phyloP scores from a whole-genome alignment of 35 echinoderm and acorn worm species.

The Lytechinus variegatus region DNA sequence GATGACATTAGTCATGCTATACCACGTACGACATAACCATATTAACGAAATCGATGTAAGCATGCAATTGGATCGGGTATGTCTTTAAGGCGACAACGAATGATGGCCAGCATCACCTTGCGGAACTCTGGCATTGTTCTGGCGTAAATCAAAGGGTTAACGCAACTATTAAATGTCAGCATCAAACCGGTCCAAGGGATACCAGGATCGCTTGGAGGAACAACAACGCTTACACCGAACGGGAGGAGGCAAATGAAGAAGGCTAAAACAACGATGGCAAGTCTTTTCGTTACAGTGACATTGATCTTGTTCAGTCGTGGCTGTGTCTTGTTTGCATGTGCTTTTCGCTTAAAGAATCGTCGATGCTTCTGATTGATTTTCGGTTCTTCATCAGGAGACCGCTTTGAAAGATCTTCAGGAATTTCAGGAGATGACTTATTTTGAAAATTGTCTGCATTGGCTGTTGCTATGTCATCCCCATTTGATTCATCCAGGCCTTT shows the following conservation, averaged over 20 bases:
- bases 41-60: neutral
- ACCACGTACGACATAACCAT: neutral
- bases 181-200: constrained; percentile 33
- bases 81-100: constrained; percentile 24
- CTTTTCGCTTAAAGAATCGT: neutral
- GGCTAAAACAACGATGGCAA: constrained; percentile 42
- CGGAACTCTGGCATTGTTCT: constrained; percentile 46
- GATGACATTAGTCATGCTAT: no score
- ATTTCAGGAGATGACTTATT: neutral
- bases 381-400: neutral
- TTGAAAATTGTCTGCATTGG: neutral
- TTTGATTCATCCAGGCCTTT: neutral
- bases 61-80: constrained; percentile 56
- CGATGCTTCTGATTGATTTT: neutral
- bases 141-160: constrained; percentile 25
- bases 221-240: constrained; percentile 27
- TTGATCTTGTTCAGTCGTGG: neutral
- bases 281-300: constrained; percentile 42
- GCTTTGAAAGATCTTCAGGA: neutral
- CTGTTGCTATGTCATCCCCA: neutral
- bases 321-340: neutral
- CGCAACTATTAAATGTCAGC: constrained; percentile 7
- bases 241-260: constrained; percentile 52
- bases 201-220: constrained; percentile 42
- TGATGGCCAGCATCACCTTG: constrained; percentile 32